Percentiles rank a stretch among this genome's conserved stretches.
Evolutionary conservation across 2,113 vertebrate species (phyloP).

Genomic region (Podarcis cretensis): DNA sequence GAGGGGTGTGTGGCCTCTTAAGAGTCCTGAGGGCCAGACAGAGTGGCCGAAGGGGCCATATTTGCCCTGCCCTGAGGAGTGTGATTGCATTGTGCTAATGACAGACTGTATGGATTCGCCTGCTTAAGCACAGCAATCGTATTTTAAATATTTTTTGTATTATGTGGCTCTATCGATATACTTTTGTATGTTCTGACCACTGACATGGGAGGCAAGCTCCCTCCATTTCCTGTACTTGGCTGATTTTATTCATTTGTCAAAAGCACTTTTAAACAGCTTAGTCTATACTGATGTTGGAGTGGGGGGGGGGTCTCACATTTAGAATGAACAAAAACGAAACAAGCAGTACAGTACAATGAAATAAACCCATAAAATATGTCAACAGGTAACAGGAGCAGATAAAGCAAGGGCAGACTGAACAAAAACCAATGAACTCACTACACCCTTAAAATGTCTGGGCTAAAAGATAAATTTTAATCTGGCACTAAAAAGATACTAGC

Average conservation of each 20-base stretch:
- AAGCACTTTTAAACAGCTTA: neutral
- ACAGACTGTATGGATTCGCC: slow-evolving; percentile 17
- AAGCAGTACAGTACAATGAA: neutral
- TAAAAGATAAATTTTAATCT: neutral
- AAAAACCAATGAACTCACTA: neutral
- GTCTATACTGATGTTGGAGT: neutral
- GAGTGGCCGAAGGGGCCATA: too few species aligned
- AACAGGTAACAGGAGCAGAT: neutral
- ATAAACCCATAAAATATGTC: neutral
- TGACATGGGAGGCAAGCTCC: neutral
- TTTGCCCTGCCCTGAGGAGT: neutral
- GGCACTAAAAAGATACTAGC: neutral
- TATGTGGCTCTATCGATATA: neutral
- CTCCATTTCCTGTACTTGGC: neutral
- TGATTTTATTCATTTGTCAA: neutral
- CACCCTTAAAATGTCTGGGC: neutral
- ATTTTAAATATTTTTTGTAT: neutral
- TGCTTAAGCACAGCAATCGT: slow-evolving; percentile 26
- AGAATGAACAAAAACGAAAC: neutral
- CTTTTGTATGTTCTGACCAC: neutral
- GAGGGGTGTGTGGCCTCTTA: too few species aligned
- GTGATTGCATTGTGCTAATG: neutral
- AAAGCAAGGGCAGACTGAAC: neutral
- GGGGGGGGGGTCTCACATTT: neutral
- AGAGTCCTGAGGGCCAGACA: too few species aligned